Evolutionary conservation across 2,113 vertebrate genomes (phyloP).

Genomic region (Corythaeola cristata): DNA sequence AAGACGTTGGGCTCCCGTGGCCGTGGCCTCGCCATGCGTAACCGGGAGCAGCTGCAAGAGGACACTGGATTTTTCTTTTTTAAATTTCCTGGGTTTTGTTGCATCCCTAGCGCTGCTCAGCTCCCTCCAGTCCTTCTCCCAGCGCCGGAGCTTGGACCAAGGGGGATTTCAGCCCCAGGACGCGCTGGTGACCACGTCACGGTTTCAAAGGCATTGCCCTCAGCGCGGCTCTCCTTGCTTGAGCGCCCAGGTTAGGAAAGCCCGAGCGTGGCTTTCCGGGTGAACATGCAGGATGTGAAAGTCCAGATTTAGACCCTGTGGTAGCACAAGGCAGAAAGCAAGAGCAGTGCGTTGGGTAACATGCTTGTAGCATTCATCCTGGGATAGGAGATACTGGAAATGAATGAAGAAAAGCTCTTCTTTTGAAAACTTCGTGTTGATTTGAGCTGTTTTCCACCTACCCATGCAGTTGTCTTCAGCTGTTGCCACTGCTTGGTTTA

Average conservation of each 20-base stretch:
- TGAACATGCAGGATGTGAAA: background rate
- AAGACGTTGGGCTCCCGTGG: fast-evolving
- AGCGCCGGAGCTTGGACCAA: background rate
- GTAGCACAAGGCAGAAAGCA: background rate
- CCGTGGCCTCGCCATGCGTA: fast-evolving
- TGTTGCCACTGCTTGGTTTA: background rate
- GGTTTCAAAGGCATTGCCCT: background rate
- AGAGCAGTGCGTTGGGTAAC: background rate
- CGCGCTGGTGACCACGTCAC: fast-evolving
- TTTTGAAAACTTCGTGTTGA: background rate
- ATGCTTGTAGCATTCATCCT: background rate
- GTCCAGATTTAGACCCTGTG: background rate
- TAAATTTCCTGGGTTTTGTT: background rate
- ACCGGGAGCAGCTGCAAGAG: background rate
- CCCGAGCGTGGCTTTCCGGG: background rate
- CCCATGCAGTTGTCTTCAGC: background rate
- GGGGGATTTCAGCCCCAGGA: background rate
- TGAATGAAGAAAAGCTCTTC: background rate
- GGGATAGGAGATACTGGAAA: background rate
- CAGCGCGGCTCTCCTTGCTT: background rate
- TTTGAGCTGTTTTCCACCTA: background rate
- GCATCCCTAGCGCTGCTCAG: background rate
- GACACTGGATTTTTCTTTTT: background rate
- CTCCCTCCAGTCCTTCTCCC: background rate
- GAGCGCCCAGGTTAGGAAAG: background rate